These are phyloP conservation scores for Phenganax subtilis DNA, from an alignment of 92 coral and sea anemone species.

Conservation along the genomic window DNA sequence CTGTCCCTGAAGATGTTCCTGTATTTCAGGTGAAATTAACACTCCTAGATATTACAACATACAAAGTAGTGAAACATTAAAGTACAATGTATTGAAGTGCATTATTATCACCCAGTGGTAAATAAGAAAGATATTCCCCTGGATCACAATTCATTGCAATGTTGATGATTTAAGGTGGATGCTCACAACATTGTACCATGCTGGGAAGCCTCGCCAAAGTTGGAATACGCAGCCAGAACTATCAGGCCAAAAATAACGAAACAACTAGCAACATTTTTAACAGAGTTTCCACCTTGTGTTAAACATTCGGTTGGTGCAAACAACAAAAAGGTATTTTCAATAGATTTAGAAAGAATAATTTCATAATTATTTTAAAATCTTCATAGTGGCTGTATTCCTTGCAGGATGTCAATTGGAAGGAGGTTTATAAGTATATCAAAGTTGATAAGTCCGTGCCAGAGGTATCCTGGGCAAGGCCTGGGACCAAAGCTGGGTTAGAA, in stretches of 20 bases:
- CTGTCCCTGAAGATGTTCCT: constrained; percentile 56
- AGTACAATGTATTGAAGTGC: too few relatives aligned
- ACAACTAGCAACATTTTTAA: constrained; percentile 56
- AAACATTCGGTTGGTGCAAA: constrained; percentile 50
- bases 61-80: too few relatives aligned
- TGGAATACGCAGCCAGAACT: constrained; percentile 74
- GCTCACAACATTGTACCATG: constrained; percentile 74
- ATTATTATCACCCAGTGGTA: not conserved
- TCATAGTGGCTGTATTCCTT: not conserved
- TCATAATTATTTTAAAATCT: too few relatives aligned
- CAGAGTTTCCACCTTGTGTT: constrained; percentile 63
- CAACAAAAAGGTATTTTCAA: constrained; percentile 10
- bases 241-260: constrained; percentile 69
- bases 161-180: constrained; percentile 52
- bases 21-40: constrained; percentile 56
- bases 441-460: constrained; percentile 57
- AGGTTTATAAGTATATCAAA: constrained; percentile 57
- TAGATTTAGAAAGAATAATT: not conserved
- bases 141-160: not conserved
- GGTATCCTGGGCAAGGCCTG: constrained; percentile 66
- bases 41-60: too few relatives aligned
- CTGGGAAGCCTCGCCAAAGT: constrained; percentile 74
- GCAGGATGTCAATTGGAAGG: constrained; percentile 56
- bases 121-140: not conserved
- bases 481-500: constrained; percentile 57